A percentile compares a stretch with the other conserved stretches of the same genome.
Conservation (phyloP, 2,113 vertebrate species). For the Gallinago media region DNA sequence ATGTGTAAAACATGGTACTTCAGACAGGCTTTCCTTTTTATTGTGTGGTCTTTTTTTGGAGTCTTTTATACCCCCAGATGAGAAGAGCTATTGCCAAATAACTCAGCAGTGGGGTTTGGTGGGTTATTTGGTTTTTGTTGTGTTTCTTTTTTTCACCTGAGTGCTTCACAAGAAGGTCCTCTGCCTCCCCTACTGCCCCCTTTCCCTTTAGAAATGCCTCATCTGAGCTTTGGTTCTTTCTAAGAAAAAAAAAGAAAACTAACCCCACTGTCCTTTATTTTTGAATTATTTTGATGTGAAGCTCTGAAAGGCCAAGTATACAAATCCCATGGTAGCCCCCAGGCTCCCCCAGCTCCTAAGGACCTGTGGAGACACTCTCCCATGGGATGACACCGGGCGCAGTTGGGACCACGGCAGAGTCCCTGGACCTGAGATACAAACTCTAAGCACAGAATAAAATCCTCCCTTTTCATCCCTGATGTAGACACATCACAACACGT, state of each 20-base stretch:
- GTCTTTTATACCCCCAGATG: background rate
- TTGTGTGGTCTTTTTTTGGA: background rate
- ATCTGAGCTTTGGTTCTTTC: background rate
- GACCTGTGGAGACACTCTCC: background rate
- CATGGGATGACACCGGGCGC: rapidly evolving
- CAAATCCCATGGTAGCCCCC: background rate
- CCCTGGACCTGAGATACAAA: background rate
- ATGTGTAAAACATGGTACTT: slow-evolving; percentile 29
- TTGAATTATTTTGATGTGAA: background rate
- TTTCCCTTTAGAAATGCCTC: background rate
- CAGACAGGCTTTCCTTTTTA: slow-evolving; percentile 34
- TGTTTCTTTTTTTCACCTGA: background rate
- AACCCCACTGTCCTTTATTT: background rate
- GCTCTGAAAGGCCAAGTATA: background rate
- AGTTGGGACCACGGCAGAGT: rapidly evolving
- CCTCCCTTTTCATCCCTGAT: background rate
- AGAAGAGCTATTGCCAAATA: slow-evolving; percentile 2
- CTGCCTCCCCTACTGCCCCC: background rate
- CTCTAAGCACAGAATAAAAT: background rate
- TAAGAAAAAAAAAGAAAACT: background rate
- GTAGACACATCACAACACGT: background rate
- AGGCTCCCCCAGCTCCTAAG: background rate
- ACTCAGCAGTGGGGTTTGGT: background rate
- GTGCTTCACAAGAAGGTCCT: background rate
- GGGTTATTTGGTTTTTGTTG: too few relatives aligned